Evolutionary conservation across 2,113 vertebrate species (phyloP).

Genomic region (Elgaria multicarinata): DNA sequence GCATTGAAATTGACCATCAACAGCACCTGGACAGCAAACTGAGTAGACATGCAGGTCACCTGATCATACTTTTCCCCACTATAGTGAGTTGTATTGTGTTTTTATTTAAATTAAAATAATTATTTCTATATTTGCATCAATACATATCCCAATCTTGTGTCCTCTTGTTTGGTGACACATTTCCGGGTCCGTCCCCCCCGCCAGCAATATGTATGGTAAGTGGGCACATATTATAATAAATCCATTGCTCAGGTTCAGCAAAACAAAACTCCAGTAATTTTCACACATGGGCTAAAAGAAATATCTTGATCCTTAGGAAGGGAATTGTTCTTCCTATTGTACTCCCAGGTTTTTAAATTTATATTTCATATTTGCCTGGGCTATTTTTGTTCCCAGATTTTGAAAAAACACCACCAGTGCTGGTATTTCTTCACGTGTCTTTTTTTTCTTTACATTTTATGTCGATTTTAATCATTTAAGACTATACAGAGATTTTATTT

Average conservation of each 20-base stretch:
- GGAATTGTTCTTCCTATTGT: background rate
- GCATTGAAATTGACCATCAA: background rate
- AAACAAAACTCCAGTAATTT: background rate
- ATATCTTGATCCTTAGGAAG: background rate
- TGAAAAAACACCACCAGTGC: fast-evolving
- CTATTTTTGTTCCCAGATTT: background rate
- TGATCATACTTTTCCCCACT: background rate
- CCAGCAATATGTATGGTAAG: too few species aligned
- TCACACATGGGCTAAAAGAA: background rate
- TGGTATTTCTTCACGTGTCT: background rate
- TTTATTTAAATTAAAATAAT: background rate
- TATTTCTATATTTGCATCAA: background rate
- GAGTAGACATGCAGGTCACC: background rate
- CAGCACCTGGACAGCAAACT: background rate
- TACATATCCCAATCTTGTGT: background rate
- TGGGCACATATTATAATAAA: too few species aligned
- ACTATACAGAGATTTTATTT: background rate
- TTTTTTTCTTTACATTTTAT: background rate
- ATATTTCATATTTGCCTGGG: background rate
- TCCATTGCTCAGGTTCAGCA: background rate
- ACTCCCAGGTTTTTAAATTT: background rate
- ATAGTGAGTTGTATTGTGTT: background rate
- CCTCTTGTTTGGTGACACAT: background rate
- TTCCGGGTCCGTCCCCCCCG: too few species aligned
- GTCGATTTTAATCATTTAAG: background rate